A percentile compares a stretch with the other conserved stretches of the same genome.
These are phyloP conservation scores for Lindbergichthys nudifrons DNA, from an alignment of 2,797 vertebrate species.

Conservation along the genomic window DNA sequence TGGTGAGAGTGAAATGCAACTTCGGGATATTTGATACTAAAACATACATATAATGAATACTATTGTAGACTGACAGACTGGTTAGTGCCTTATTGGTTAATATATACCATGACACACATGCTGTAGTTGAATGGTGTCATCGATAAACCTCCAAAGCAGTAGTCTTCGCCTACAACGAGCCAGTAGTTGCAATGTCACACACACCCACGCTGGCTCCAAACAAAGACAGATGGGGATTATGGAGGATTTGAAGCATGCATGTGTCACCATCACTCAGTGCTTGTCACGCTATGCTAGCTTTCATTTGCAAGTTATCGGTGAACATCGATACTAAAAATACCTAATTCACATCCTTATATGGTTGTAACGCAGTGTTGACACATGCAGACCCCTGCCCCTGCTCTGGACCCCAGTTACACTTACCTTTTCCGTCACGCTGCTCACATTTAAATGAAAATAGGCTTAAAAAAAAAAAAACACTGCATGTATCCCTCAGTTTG, in stretches of 20 bases:
- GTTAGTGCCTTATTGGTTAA: no score
- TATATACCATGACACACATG: background rate
- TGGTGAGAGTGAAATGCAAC: background rate
- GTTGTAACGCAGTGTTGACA: slow-evolving; percentile 36
- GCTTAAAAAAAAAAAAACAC: background rate
- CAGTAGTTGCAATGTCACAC: slow-evolving; percentile 19
- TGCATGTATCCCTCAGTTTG: background rate
- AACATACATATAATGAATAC: background rate
- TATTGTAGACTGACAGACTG: background rate
- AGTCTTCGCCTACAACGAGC: background rate
- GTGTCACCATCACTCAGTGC: slow-evolving; percentile 4
- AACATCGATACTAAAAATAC: slow-evolving; percentile 16
- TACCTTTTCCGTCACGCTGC: slow-evolving; percentile 49
- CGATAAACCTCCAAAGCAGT: slow-evolving; percentile 6
- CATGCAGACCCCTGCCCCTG: background rate
- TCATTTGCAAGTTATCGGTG: slow-evolving; percentile 10
- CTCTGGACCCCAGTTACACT: slow-evolving; percentile 26
- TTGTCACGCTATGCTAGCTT: background rate
- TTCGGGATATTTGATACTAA: background rate
- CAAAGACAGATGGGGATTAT: slow-evolving; percentile 57
- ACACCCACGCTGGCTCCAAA: slow-evolving; percentile 27
- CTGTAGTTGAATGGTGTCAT: slow-evolving; percentile 5
- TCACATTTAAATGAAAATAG: background rate
- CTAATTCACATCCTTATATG: slow-evolving; percentile 71
- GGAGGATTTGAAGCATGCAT: slow-evolving; percentile 37